Conservation (phyloP, 2,888 invertebrate genomes). For the Andrena camellia region DNA sequence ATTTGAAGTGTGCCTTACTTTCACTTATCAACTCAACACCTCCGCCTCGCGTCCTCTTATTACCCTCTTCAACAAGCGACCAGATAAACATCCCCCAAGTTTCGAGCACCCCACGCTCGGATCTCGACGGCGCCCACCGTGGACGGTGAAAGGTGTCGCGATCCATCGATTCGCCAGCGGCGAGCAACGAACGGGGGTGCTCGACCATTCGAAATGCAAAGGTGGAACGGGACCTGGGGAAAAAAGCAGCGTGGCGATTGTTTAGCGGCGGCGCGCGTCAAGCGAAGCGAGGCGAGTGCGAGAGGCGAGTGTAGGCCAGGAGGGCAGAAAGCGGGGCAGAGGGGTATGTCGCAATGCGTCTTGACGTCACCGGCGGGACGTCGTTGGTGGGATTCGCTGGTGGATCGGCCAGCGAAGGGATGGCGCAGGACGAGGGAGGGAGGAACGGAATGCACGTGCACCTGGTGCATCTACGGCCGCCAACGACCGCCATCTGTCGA, state of each 20-base stretch:
- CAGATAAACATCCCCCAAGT: background rate
- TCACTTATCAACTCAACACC: too few relatives aligned
- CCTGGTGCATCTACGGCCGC: constrained; percentile 61
- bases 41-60: too few relatives aligned
- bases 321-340: constrained; percentile 66
- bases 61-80: too few relatives aligned
- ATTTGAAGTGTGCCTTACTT: too few relatives aligned
- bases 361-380: constrained; percentile 81
- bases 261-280: constrained; percentile 37
- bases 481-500: constrained; percentile 67
- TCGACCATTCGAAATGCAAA: constrained; percentile 22
- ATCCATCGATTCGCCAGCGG: constrained; percentile 27
- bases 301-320: constrained; percentile 28
- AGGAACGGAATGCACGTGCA: constrained; percentile 70
- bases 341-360: constrained; percentile 84
- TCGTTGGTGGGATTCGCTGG: constrained; percentile 78
- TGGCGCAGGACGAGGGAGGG: constrained; percentile 52
- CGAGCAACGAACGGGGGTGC: background rate
- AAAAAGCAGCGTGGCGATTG: constrained; percentile 33
- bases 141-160: background rate
- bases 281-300: constrained; percentile 27
- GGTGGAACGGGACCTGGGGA: background rate
- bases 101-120: background rate
- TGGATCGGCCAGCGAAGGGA: constrained; percentile 61
- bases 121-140: background rate